phyloP scores from a whole-genome alignment of 1,140 invertebrate species.

The Pteromalus puparum region DNA sequence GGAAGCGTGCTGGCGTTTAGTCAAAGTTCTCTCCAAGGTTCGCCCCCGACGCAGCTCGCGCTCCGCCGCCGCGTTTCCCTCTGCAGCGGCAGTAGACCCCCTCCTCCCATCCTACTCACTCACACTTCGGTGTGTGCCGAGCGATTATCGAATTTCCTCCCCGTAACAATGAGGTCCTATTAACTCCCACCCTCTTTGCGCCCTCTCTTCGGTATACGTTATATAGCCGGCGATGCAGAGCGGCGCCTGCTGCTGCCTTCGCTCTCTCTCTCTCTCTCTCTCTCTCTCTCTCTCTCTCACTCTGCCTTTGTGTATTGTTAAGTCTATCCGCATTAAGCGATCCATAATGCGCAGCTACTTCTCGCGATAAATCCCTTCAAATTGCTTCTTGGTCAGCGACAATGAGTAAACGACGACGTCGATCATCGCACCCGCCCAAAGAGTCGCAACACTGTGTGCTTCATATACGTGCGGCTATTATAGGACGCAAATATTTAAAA shows the following conservation, averaged over 20 bases:
- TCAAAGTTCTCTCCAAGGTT: slow-evolving; percentile 74
- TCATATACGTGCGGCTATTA: background rate
- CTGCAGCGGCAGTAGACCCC: slow-evolving; percentile 37
- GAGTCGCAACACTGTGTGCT: too few relatives aligned
- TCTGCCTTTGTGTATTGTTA: slow-evolving; percentile 75
- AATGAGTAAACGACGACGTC: slow-evolving; percentile 57
- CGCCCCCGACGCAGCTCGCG: slow-evolving; percentile 55
- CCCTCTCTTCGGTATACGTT: slow-evolving; percentile 61
- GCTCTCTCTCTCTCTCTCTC: too few relatives aligned
- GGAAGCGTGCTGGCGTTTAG: slow-evolving; percentile 75
- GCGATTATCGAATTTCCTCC: slow-evolving; percentile 76
- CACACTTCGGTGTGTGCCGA: slow-evolving; percentile 70
- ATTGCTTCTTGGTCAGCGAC: slow-evolving; percentile 64
- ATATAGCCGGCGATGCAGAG: slow-evolving; percentile 65
- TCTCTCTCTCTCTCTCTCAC: too few relatives aligned
- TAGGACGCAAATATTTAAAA: background rate
- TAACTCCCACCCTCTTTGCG: slow-evolving; percentile 71
- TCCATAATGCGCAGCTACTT: slow-evolving; percentile 72
- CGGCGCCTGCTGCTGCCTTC: slow-evolving; percentile 37
- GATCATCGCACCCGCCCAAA: background rate
- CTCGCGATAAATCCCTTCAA: slow-evolving; percentile 71
- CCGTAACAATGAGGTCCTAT: slow-evolving; percentile 76
- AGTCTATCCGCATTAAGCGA: slow-evolving; percentile 74
- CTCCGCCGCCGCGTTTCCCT: slow-evolving; percentile 45
- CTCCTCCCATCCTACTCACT: slow-evolving; percentile 50